phyloP scores from a whole-genome alignment of 2,888 invertebrate species.

The Synanthedon formicaeformis region DNA sequence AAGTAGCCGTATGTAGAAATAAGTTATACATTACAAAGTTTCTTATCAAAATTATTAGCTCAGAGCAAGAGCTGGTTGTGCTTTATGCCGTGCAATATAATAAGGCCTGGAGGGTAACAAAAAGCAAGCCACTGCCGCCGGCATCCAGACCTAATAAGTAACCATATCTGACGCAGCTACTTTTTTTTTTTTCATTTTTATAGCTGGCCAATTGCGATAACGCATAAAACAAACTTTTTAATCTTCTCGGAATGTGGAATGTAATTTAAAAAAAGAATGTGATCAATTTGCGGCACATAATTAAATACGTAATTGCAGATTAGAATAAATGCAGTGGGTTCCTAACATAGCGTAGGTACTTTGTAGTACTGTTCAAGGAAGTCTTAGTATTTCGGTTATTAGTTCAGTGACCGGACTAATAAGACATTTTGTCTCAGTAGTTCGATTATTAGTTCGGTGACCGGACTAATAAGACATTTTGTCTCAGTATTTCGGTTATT shows the following conservation, averaged over 20 bases:
- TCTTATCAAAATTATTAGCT: neutral
- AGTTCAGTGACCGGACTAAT: too few relatives aligned
- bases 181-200: conserved; percentile 22
- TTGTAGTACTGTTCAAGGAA: too few relatives aligned
- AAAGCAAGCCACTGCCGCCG: conserved; percentile 24
- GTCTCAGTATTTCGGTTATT: too few relatives aligned
- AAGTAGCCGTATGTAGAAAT: too few relatives aligned
- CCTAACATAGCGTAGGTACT: too few relatives aligned
- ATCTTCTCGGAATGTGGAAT: too few relatives aligned
- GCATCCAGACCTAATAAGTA: conserved; percentile 53
- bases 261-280: too few relatives aligned
- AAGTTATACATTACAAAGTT: neutral
- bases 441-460: too few relatives aligned
- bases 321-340: too few relatives aligned
- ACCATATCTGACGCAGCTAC: conserved; percentile 43
- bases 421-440: too few relatives aligned
- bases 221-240: neutral
- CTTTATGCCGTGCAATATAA: conserved; percentile 25
- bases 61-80: conserved; percentile 12
- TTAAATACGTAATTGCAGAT: neutral
- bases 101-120: conserved; percentile 20
- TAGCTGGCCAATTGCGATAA: neutral
- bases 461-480: too few relatives aligned
- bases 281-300: neutral
- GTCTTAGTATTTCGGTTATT: too few relatives aligned